Conservation (phyloP, 1,140 invertebrate species). For the Drosophila sulfurigaster region DNA sequence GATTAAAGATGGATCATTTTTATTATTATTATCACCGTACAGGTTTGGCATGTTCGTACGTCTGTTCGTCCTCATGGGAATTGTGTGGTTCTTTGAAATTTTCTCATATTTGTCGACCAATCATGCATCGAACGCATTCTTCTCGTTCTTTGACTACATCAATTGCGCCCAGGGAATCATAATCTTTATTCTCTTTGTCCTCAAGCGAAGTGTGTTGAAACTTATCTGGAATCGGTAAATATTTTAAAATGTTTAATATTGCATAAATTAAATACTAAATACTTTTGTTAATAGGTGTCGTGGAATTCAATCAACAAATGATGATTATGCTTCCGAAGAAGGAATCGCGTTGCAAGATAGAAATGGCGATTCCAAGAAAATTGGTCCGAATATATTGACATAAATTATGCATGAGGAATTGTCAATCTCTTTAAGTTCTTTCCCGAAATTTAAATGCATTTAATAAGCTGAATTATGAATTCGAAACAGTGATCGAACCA, state of each 20-base stretch:
- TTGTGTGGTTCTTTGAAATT: slow-evolving; percentile 90
- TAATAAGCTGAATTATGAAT: too few species aligned
- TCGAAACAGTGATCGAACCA: too few species aligned
- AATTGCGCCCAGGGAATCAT: slow-evolving; percentile 86
- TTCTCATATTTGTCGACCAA: slow-evolving; percentile 69
- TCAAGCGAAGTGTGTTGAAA: slow-evolving; percentile 63
- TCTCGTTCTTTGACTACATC: slow-evolving; percentile 85
- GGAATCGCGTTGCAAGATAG: slow-evolving; percentile 60
- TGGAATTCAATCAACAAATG: slow-evolving; percentile 34
- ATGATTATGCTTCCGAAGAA: slow-evolving; percentile 42
- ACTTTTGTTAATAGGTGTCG: slow-evolving; percentile 37
- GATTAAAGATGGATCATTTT: neutral
- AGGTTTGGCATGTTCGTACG: slow-evolving; percentile 89
- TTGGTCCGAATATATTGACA: slow-evolving; percentile 29
- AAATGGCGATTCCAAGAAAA: slow-evolving; percentile 4
- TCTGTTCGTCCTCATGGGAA: slow-evolving; percentile 90
- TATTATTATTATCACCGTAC: slow-evolving; percentile 24
- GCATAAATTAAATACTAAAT: neutral
- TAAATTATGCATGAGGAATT: slow-evolving; percentile 54
- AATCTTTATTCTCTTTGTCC: slow-evolving; percentile 87
- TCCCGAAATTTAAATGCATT: too few species aligned
- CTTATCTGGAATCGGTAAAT: slow-evolving; percentile 62
- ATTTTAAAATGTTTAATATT: neutral
- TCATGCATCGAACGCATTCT: slow-evolving; percentile 76
- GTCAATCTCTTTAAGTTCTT: too few species aligned